A percentile compares a stretch with the other conserved stretches of the same genome.
Conservation (phyloP, 2,113 vertebrate genomes). For the Butorides virescens region DNA sequence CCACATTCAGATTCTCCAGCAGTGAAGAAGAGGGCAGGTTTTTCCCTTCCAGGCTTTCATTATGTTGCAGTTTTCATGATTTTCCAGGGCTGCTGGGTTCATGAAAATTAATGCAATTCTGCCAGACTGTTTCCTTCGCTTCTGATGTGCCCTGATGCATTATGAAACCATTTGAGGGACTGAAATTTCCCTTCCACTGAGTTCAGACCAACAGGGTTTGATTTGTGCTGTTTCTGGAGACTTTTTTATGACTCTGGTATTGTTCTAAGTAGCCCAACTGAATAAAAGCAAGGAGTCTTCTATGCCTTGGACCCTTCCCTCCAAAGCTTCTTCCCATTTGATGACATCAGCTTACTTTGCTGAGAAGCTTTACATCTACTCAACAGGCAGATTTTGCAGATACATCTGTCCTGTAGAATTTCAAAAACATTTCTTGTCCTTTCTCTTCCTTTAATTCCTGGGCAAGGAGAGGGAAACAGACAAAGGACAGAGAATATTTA, state of each 20-base stretch:
- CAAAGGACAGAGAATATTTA: background rate
- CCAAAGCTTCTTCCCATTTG: background rate
- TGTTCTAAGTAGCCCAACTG: background rate
- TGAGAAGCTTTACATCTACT: background rate
- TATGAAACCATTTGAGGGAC: slow-evolving; percentile 61
- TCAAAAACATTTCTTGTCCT: background rate
- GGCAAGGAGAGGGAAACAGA: background rate
- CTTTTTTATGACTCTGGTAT: background rate
- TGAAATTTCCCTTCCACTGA: slow-evolving; percentile 56
- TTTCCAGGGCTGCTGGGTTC: slow-evolving; percentile 69
- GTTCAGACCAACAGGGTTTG: slow-evolving; percentile 42
- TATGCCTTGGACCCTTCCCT: background rate
- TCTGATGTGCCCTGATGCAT: slow-evolving; percentile 71
- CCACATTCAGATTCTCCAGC: slow-evolving; percentile 61
- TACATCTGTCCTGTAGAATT: background rate
- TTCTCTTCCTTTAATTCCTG: background rate
- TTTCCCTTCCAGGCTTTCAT: slow-evolving; percentile 74
- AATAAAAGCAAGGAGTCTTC: background rate
- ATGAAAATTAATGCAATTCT: slow-evolving; percentile 77
- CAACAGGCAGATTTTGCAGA: slow-evolving; percentile 4
- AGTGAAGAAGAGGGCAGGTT: slow-evolving; percentile 68
- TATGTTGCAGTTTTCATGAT: slow-evolving; percentile 73
- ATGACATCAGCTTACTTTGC: background rate
- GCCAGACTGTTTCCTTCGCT: slow-evolving; percentile 63
- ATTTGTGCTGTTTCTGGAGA: background rate